Evolutionary conservation across 2,888 invertebrate species (phyloP).

Genomic region (Drosophila rellima): DNA sequence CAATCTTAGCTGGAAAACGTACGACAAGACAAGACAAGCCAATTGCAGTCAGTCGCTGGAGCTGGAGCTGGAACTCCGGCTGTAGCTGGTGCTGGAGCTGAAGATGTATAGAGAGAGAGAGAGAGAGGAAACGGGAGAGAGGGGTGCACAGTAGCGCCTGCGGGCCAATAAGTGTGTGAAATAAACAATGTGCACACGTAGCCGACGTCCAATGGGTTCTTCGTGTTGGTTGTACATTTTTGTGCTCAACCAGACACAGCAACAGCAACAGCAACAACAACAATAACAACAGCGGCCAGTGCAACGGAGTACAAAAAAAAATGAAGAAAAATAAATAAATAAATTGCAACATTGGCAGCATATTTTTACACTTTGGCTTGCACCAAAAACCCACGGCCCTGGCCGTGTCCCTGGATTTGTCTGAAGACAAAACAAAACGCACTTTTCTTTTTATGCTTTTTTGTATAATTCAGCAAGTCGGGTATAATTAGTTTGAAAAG

Average conservation of each 20-base stretch:
- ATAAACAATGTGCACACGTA: conserved; percentile 80
- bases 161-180: conserved; percentile 82
- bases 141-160: conserved; percentile 75
- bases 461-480: conserved; percentile 33
- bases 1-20: conserved; percentile 81
- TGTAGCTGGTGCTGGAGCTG: conserved; percentile 21
- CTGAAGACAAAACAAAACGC: conserved; percentile 45
- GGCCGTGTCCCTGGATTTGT: conserved; percentile 56
- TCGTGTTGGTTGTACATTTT: conserved; percentile 77
- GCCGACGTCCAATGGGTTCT: conserved; percentile 56
- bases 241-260: conserved; percentile 72
- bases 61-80: conserved; percentile 23
- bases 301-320: conserved; percentile 41
- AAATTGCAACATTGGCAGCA: conserved; percentile 81
- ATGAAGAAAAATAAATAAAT: conserved; percentile 79
- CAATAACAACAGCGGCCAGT: conserved; percentile 12
- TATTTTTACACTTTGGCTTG: conserved; percentile 78
- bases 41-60: conserved; percentile 59
- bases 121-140: neutral
- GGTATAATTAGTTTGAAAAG: conserved; percentile 56
- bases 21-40: conserved; percentile 79
- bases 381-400: conserved; percentile 76
- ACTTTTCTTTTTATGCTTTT: conserved; percentile 37
- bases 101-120: neutral
- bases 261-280: conserved; percentile 45